A percentile compares a stretch with the other conserved stretches of the same genome.
Conservation (phyloP, 1,140 invertebrate species). For the Polypedilum vanderplanki region DNA sequence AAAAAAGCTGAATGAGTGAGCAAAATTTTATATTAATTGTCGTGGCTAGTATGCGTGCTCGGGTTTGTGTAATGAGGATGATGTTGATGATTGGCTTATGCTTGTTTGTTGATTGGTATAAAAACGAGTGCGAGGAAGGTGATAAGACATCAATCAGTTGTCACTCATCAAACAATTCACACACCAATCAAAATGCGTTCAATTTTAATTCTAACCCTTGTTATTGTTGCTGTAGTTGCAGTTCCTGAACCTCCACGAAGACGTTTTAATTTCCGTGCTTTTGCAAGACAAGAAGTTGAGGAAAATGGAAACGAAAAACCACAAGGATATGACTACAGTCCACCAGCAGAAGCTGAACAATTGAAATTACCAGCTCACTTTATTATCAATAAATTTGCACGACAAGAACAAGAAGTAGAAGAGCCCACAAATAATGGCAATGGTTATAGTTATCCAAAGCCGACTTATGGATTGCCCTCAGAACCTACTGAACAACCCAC, state of each 20-base stretch:
- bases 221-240: neutral
- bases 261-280: neutral
- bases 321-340: neutral
- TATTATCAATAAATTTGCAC: neutral
- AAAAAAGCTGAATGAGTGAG: neutral
- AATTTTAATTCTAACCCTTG: neutral
- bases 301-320: neutral
- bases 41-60: neutral
- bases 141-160: neutral
- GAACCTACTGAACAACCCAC: neutral
- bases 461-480: neutral
- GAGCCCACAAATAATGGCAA: neutral
- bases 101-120: neutral
- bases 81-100: too few relatives aligned
- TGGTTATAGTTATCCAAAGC: neutral
- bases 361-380: neutral
- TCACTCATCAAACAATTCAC: conserved; percentile 12
- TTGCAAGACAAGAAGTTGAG: conserved; percentile 1
- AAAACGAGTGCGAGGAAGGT: neutral
- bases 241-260: neutral
- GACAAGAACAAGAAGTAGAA: neutral
- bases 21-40: neutral
- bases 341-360: neutral
- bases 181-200: neutral
- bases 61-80: neutral